Evolutionary conservation across 2,797 vertebrate species (phyloP).

Genomic region (Enteromius fasciolatus): DNA sequence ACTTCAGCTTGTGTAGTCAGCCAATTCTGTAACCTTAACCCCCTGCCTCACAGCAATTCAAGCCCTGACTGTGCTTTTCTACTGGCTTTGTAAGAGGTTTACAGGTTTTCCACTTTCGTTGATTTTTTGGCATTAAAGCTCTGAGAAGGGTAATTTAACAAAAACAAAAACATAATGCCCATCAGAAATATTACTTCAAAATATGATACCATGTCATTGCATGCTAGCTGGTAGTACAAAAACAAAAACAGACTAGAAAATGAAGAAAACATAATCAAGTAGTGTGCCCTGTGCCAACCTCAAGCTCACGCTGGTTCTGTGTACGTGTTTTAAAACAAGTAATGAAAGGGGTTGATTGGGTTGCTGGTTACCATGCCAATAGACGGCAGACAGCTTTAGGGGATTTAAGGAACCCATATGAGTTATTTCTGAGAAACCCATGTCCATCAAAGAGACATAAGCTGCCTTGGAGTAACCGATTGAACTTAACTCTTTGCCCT

Average conservation of each 20-base stretch:
- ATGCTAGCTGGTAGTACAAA: conserved; percentile 5
- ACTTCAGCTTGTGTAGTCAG: conserved; percentile 51
- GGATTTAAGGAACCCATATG: conserved; percentile 45
- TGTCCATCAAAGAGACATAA: conserved; percentile 3
- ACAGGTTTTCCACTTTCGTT: conserved; percentile 56
- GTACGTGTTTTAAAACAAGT: conserved; percentile 13
- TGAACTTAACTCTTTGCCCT: conserved; percentile 14
- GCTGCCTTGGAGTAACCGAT: conserved; percentile 4
- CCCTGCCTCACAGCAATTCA: conserved; percentile 67
- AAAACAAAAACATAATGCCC: background rate
- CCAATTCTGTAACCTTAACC: conserved; percentile 61
- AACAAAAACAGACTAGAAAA: conserved; percentile 8
- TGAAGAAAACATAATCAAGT: background rate
- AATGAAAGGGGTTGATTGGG: conserved; percentile 41
- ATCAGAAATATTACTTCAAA: background rate
- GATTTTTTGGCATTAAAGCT: conserved; percentile 15
- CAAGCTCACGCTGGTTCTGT: background rate
- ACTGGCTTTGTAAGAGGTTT: conserved; percentile 71
- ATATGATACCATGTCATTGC: background rate
- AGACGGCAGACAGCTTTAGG: conserved; percentile 65
- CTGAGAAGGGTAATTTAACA: conserved; percentile 28
- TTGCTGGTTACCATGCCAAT: conserved; percentile 62
- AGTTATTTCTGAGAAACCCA: conserved; percentile 42
- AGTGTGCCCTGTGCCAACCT: background rate
- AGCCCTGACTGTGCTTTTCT: conserved; percentile 59